These are phyloP conservation scores for Mareca strepera DNA, from an alignment of 2,797 vertebrate genomes.

Conservation along the genomic window DNA sequence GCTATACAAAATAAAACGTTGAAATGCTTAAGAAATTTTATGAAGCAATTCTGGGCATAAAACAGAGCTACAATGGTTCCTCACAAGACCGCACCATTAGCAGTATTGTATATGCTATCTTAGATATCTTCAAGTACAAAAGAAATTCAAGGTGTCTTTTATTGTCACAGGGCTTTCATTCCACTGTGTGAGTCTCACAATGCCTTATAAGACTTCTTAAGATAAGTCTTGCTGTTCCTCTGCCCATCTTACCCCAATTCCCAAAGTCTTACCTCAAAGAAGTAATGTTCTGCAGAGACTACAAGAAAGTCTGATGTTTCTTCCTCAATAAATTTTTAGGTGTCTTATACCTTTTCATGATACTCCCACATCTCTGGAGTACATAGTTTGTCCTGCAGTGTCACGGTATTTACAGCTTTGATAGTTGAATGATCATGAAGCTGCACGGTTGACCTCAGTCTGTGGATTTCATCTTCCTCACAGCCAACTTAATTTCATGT, in stretches of 20 bases:
- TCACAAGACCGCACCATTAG: background rate
- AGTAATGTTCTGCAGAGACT: background rate
- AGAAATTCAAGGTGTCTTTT: background rate
- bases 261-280: background rate
- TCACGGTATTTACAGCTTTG: background rate
- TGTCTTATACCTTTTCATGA: background rate
- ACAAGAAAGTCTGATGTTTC: background rate
- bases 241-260: background rate
- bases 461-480: background rate
- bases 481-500: background rate
- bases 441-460: background rate
- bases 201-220: background rate
- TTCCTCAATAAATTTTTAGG: background rate
- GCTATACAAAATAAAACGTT: background rate
- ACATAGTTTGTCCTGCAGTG: background rate
- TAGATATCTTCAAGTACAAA: background rate
- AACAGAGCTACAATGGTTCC: background rate
- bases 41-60: background rate
- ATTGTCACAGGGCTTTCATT: background rate
- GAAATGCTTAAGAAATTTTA: background rate
- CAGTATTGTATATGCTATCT: background rate
- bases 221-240: background rate
- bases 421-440: background rate
- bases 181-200: background rate
- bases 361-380: background rate